Conservation (phyloP, 2,113 vertebrate species). For the Platycercus adscitus region DNA sequence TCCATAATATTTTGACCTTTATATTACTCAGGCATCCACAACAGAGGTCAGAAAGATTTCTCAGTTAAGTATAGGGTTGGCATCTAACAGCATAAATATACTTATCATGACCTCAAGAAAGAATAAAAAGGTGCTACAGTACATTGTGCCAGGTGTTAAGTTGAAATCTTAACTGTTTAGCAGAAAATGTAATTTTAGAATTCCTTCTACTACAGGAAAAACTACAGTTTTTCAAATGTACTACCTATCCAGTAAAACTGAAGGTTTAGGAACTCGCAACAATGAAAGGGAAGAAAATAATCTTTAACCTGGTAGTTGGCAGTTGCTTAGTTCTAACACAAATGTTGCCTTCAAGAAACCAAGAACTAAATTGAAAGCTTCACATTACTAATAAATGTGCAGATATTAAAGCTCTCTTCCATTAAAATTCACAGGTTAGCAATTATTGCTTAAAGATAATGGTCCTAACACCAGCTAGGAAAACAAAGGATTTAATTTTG, state of each 20-base stretch:
- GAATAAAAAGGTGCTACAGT: background rate
- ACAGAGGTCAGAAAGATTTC: constrained; percentile 16
- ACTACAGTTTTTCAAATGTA: background rate
- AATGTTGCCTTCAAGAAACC: background rate
- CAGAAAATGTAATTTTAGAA: background rate
- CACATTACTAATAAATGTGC: constrained; percentile 2
- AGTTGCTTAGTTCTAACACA: background rate
- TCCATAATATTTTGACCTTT: background rate
- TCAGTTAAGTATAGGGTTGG: background rate
- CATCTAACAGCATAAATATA: background rate
- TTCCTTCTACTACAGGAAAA: background rate
- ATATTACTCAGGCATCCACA: background rate
- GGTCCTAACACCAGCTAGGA: constrained; percentile 21
- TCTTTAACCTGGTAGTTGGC: background rate
- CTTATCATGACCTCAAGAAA: background rate
- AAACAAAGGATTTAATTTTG: constrained; percentile 69
- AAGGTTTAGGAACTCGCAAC: background rate
- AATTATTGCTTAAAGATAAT: constrained; percentile 61
- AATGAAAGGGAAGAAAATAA: background rate
- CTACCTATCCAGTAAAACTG: background rate
- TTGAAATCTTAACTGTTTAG: background rate
- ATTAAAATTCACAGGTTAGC: constrained; percentile 53
- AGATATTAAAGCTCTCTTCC: background rate
- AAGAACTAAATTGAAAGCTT: constrained; percentile 4
- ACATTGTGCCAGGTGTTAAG: background rate